Evolutionary conservation across 1,140 invertebrate species (phyloP).

Genomic region (Drosophila lacertosa): DNA sequence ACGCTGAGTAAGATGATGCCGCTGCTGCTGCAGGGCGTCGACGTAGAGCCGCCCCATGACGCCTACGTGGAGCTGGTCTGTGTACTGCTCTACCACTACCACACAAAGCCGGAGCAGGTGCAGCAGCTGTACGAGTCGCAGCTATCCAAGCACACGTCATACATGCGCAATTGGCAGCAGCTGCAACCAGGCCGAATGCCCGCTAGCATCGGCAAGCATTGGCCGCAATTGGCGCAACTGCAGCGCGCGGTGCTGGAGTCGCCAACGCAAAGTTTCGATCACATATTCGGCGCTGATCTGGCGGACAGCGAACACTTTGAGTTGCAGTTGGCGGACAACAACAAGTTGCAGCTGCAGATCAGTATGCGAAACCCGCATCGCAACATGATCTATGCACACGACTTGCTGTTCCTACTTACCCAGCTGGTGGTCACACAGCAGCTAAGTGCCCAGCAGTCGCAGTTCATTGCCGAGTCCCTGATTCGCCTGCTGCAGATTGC

Average conservation of each 20-base stretch:
- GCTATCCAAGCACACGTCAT: conserved; percentile 35
- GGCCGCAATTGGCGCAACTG: conserved; percentile 37
- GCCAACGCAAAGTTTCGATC: conserved; percentile 32
- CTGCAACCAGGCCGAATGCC: conserved; percentile 31
- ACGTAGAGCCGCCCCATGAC: conserved; percentile 53
- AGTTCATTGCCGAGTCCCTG: conserved; percentile 55
- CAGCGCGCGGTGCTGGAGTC: conserved; percentile 36
- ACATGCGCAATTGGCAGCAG: conserved; percentile 64
- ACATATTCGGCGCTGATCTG: conserved; percentile 32
- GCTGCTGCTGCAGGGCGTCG: conserved; percentile 67
- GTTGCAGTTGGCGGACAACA: conserved; percentile 57
- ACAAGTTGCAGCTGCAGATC: conserved; percentile 34
- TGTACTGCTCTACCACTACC: conserved; percentile 76
- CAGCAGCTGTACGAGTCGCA: conserved; percentile 50
- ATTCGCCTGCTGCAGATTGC: conserved; percentile 66
- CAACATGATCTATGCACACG: conserved; percentile 72
- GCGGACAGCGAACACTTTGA: conserved; percentile 37
- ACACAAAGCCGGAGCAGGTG: conserved; percentile 67
- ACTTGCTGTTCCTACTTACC: conserved; percentile 57
- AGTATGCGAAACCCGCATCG: conserved; percentile 58
- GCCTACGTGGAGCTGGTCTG: conserved; percentile 72
- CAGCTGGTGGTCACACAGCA: conserved; percentile 47
- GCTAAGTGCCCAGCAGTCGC: conserved; percentile 45
- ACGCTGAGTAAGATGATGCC: conserved; percentile 73
- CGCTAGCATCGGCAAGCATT: conserved; percentile 15